A percentile compares a stretch with the other conserved stretches of the same genome.
These are phyloP conservation scores for Mormyrus iriodes DNA, from an alignment of 2,113 vertebrate species.

Conservation along the genomic window DNA sequence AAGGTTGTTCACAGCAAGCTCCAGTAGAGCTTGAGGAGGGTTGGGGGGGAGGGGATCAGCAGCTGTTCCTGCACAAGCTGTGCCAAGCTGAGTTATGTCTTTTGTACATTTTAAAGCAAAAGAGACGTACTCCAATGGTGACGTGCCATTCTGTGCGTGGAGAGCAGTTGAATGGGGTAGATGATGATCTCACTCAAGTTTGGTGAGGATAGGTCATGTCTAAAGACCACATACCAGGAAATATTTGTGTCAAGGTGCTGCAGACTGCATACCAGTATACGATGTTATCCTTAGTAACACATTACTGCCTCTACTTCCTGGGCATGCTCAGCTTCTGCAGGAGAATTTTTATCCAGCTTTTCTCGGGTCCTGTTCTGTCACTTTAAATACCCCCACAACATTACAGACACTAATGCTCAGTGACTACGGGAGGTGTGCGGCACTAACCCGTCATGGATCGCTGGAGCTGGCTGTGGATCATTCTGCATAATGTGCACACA, in stretches of 20 bases:
- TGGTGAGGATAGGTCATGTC: background rate
- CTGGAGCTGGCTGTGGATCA: constrained; percentile 8
- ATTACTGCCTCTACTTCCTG: background rate
- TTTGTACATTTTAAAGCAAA: background rate
- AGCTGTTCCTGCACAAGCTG: background rate
- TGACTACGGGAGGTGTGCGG: background rate
- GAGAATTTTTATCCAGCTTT: background rate
- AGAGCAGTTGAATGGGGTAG: background rate
- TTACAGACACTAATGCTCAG: background rate
- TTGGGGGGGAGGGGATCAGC: background rate
- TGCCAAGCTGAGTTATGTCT: background rate
- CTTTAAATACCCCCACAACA: constrained; percentile 6
- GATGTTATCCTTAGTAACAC: background rate
- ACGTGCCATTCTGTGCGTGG: background rate
- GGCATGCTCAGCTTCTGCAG: background rate
- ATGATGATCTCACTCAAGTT: background rate
- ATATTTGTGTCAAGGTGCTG: background rate
- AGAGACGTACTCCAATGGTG: background rate
- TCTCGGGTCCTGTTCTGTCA: background rate
- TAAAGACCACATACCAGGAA: background rate
- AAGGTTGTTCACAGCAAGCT: constrained; percentile 12
- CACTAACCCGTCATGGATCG: background rate
- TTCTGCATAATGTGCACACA: background rate
- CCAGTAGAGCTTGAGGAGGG: background rate
- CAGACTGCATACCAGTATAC: background rate